Evolutionary conservation across 2,888 invertebrate genomes (phyloP), one percentile per base, ranked within the genome.

Genomic region (Heliconius ismenius): DNA sequence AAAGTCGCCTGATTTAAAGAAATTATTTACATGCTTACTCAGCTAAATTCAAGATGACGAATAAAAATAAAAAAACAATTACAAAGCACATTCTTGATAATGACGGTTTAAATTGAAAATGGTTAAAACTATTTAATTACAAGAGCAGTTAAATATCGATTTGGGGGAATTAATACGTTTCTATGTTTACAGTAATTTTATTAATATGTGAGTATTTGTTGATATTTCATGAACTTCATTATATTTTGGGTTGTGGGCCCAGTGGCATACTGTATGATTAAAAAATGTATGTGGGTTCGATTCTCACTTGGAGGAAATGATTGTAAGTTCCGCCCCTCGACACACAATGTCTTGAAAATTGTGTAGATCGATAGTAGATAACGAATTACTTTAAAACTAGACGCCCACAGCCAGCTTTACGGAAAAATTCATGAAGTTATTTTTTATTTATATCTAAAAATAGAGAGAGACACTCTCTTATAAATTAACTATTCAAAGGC

Each of bases 181-280:
- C 39, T 24, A 67, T 43, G 67, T 24, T 39, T 39, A 7, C 13
- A 15, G 24, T 26, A 26, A 39, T 67, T n/a, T 67, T 67, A 67
- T 43, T 39, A 24, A 43, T 67, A 43, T 67, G 67, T 67, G 15
- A 67, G 67, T 58, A n/a, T 58, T 60, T n/a, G 62, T 26, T 28
- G 4, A 15, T 15, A 15, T 15, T 15, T 15, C 21, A n/a, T 58
- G 10, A 58, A 58, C n/a, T n/a, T n/a, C 4, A 1, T n/a, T 58
- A 10, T n/a, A 58, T n/a, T 49, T 49, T 49, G 21, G 3, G 58
- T 58, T n/a, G 58, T 11, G 58, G 49, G 58, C 4, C 10, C n/a
- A 54, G 54, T 21, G 54, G 54, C 18, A 21, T 21, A 21, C 21
- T 3, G 54, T n/a, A 21, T 54, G 21, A 54, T 9, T 54, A 21